These are phyloP conservation scores for Eulemur albifrons DNA, from an alignment of 2,797 vertebrate species.

Conservation along the genomic window DNA sequence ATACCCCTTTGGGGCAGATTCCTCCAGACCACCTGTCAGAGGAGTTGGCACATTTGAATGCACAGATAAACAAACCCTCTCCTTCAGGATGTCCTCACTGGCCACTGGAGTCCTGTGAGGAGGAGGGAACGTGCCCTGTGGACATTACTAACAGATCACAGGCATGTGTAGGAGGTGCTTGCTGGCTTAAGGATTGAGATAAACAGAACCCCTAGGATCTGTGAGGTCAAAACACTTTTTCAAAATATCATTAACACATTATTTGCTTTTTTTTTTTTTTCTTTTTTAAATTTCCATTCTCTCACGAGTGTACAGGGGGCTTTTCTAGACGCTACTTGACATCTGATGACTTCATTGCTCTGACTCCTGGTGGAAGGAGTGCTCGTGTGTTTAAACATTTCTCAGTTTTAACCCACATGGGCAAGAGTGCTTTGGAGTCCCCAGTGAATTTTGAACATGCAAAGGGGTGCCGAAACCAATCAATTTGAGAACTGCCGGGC, in stretches of 20 bases:
- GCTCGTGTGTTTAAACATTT: not conserved
- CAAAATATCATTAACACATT: not conserved
- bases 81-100: not conserved
- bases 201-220: not conserved
- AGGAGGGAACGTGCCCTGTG: not conserved
- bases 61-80: not conserved
- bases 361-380: not conserved
- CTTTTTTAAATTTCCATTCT: not conserved
- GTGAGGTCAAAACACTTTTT: not conserved
- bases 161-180: not conserved
- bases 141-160: not conserved
- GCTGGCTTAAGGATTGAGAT: not conserved
- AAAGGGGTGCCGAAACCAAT: not conserved
- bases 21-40: not conserved
- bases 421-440: not conserved
- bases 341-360: no score
- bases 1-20: not conserved
- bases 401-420: not conserved
- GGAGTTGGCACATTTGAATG: not conserved
- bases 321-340: not conserved
- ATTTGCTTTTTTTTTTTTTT: not conserved
- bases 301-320: not conserved
- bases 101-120: not conserved
- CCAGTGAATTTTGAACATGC: not conserved
- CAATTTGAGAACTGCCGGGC: not conserved